Base-by-base conservation (phyloP, 2,113 vertebrate genomes). In the Sakesphorus luctuosus region DNA sequence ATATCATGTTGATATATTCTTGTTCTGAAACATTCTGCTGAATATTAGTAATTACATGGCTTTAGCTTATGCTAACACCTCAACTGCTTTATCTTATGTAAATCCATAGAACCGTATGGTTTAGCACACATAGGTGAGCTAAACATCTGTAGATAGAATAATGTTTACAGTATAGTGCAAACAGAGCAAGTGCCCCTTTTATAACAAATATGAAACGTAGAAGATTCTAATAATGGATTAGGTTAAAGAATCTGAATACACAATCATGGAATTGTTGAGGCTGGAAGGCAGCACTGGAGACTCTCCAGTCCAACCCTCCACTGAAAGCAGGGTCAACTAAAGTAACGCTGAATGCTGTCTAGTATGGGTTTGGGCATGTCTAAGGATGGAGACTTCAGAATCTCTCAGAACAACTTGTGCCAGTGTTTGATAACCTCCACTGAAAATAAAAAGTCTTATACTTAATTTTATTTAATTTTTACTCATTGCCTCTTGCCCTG, bases 61-160 rank as follows among this genome's bases (percentile, higher is more conserved):
- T n/a, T 36, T 59, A 71, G 50, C 29, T n/a, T 13, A 3, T 25
- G 44, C 7, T 53, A 10, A 25, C 0, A 0, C 3, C 17, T 14
- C 18, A n/a, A 38, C 18, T 85, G 23, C 25, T 89, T 84, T 49
- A 52, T 23, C 26, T 44, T 50, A 17, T 66, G 4, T n/a, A 77
- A 14, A 55, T 43, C 63, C 40, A 15, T 7, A 52, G 47, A 50
- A 61, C 44, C 50, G 33, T 13, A n/a, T n/a, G 56, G 43, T 50
- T 66, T 28, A 74, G 33, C 18, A 38, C 61, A 59, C 18, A 33
- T 1, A 58, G 15, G 35, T 33, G 36, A 53, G 26, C n/a, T 52
- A 28, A 28, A 31, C 8, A 16, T 46, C 20, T 46, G 59, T 8
- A 29, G 9, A 21, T 4, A 62, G 10, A 61, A 10, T 21, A 83